Percentiles rank a stretch among this genome's conserved stretches.
Conservation (phyloP, 2,113 vertebrate genomes). For the Actinemys pallida region DNA sequence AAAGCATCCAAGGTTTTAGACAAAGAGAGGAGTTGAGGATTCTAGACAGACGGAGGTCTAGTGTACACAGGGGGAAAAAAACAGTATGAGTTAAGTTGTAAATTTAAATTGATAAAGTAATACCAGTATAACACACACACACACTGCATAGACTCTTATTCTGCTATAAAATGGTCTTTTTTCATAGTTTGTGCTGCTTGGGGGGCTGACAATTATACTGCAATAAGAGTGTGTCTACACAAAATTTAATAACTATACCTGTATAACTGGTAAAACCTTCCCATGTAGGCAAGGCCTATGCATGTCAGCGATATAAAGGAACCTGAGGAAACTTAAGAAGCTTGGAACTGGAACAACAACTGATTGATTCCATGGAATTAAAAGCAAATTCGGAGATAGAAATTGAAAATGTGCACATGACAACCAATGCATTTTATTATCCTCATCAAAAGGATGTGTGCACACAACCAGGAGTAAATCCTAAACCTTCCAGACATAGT, state of each 20-base stretch:
- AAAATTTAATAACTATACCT: not conserved
- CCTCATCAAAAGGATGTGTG: rapidly evolving
- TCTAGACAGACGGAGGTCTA: not conserved
- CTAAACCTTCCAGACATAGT: not conserved
- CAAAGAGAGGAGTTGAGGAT: not conserved
- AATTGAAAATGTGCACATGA: not conserved
- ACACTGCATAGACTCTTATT: not conserved
- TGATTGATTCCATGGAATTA: not conserved
- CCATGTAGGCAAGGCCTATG: not conserved
- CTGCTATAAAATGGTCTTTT: not conserved
- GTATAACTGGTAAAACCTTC: not conserved
- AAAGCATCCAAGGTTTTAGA: conserved; percentile 38
- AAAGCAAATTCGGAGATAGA: rapidly evolving
- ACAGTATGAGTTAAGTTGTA: not conserved
- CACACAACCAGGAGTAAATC: not conserved
- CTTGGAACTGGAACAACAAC: not conserved
- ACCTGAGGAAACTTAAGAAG: not conserved
- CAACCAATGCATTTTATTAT: not conserved
- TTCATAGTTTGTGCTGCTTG: no score
- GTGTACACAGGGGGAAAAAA: not conserved
- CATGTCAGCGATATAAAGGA: not conserved
- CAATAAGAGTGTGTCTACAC: not conserved
- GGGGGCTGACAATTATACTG: rapidly evolving
- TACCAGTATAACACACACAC: not conserved
- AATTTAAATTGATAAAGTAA: not conserved